phyloP scores from a whole-genome alignment of 2,888 invertebrate genomes.

The Eudemis profundana region DNA sequence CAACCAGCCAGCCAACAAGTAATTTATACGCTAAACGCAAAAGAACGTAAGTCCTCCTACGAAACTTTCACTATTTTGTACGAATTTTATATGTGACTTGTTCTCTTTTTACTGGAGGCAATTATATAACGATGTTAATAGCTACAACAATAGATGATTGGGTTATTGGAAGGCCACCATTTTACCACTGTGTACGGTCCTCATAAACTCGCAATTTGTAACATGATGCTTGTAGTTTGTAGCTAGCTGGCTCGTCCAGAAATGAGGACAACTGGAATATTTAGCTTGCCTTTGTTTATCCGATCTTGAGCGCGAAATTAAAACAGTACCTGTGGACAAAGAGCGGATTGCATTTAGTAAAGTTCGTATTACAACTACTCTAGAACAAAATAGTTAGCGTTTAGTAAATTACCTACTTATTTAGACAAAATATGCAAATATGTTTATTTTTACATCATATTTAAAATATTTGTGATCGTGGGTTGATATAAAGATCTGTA shows the following conservation, averaged over 20 bases:
- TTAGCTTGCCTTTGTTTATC: slow-evolving; percentile 23
- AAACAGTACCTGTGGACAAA: slow-evolving; percentile 31
- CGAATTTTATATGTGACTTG: too few relatives aligned
- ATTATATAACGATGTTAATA: background rate
- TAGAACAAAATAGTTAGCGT: background rate
- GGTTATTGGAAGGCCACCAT: background rate
- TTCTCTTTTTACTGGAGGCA: too few relatives aligned
- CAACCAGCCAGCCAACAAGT: too few relatives aligned
- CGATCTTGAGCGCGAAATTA: slow-evolving; percentile 29
- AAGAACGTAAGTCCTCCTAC: too few relatives aligned
- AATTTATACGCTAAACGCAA: too few relatives aligned
- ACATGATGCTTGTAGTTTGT: slow-evolving; percentile 12
- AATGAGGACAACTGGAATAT: slow-evolving; percentile 21
- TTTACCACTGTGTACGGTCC: background rate
- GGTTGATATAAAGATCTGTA: too few relatives aligned
- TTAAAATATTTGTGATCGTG: too few relatives aligned
- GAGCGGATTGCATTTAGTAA: background rate
- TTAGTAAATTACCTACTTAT: background rate
- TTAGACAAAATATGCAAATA: too few relatives aligned
- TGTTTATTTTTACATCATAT: too few relatives aligned
- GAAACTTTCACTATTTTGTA: too few relatives aligned
- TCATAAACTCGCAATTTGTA: slow-evolving; percentile 19
- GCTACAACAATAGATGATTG: background rate
- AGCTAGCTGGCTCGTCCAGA: background rate
- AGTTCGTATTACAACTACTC: background rate